A percentile compares a stretch with the other conserved stretches of the same genome.
phyloP scores from a whole-genome alignment of 2,797 vertebrate species.

The Manis javanica region DNA sequence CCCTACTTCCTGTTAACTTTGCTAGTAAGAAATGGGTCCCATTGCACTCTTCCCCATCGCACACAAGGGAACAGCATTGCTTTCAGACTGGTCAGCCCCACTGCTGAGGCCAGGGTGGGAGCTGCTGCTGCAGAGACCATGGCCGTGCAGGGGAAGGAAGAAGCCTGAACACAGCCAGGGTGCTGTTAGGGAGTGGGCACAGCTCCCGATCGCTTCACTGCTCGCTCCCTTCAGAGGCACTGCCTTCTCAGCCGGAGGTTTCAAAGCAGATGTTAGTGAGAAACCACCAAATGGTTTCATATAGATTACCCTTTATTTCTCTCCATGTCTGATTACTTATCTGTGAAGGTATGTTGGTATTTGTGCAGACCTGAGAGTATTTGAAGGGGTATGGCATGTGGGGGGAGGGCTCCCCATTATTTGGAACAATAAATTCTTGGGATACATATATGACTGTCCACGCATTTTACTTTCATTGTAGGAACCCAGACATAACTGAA shows the following conservation, averaged over 20 bases:
- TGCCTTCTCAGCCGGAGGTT: background rate
- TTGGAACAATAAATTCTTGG: background rate
- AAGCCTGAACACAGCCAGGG: background rate
- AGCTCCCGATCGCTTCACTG: too few species aligned
- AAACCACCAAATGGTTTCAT: background rate
- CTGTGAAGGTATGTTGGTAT: background rate
- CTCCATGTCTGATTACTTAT: background rate
- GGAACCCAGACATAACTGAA: background rate
- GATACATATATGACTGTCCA: background rate
- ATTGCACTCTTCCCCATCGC: background rate
- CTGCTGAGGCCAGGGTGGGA: too few species aligned
- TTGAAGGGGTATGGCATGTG: background rate
- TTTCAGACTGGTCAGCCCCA: fast-evolving
- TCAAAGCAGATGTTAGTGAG: background rate
- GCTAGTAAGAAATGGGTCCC: background rate
- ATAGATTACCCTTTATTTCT: background rate
- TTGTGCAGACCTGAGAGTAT: too few species aligned
- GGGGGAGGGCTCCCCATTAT: background rate
- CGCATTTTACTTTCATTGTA: background rate
- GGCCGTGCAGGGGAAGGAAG: background rate
- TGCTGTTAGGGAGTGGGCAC: too few species aligned
- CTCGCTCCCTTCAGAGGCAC: background rate
- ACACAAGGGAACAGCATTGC: background rate
- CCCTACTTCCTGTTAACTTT: background rate
- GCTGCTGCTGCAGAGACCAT: fast-evolving